Base-by-base conservation (phyloP, 1,140 invertebrate genomes). In the Leptopilina boulardi region DNA sequence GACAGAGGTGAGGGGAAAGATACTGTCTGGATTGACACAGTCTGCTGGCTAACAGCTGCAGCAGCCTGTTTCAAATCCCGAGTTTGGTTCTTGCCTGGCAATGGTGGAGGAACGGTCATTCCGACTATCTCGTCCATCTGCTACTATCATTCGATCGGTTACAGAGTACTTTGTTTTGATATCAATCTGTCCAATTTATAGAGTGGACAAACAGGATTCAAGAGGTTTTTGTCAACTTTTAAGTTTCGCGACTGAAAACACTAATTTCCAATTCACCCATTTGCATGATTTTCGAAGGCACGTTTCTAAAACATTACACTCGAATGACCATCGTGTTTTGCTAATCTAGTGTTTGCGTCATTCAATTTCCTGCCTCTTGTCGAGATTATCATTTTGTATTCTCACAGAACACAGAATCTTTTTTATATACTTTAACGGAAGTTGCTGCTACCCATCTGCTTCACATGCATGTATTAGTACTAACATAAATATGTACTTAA, bases 101-200 rank as follows among this genome's bases (percentile, higher is more conserved):
- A 74, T 80, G 85, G 81, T 82, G 89, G 84, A 74, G 88, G 84
- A 70, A 89, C 83, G 70, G 88, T 91, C 89, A 91, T 91, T 77
- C 82, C 85, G 71, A 73, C 79, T 76, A 82, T 80, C 80, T 85
- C 85, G 75, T 88, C 86, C 84, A 88, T 89, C 76, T 73, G 72
- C 30, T 56, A 76, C 70, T 66, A 66, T 66, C 83, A 80, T 78
- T 75, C 73, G 59, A 73, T 79, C 47, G 42, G 13, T 34, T 66
- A 1, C 54, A 42, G 38, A 44, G 5, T 26, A 66, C 70, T 34
- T 47, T 34, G 41, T 26, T 54, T 21, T 3, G 8, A 54, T 47
- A 4, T 41, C n/a, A n/a, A n/a, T n/a, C n/a, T n/a, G n/a, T n/a
- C n/a, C n/a, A n/a, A n/a, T n/a, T n/a, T n/a, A n/a, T n/a, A n/a